A percentile compares a stretch with the other conserved stretches of the same genome.
Evolutionary conservation across 2,797 vertebrate species (phyloP).

Genomic region (Phalanger gymnotis): DNA sequence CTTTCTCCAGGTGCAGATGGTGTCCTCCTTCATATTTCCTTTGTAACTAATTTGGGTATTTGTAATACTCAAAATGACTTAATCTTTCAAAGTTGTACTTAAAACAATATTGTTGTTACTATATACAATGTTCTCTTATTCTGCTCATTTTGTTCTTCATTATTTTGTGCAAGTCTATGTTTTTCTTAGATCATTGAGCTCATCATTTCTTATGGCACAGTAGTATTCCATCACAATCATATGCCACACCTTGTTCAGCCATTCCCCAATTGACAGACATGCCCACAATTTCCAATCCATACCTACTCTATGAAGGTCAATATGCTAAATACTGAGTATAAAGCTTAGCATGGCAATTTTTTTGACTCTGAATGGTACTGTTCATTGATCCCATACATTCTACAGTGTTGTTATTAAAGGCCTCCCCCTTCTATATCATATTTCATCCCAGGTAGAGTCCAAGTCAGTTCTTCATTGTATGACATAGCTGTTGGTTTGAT

Average conservation of each 20-base stretch:
- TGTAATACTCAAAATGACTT: not conserved
- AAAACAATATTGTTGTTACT: not conserved
- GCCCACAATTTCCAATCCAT: not conserved
- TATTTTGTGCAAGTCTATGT: not conserved
- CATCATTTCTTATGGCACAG: not conserved
- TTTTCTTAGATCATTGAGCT: not conserved
- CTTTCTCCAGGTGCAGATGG: not conserved
- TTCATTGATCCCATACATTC: not conserved
- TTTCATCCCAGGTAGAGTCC: slow-evolving; percentile 64
- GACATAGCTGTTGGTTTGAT: slow-evolving; percentile 67
- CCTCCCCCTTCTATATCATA: slow-evolving; percentile 58
- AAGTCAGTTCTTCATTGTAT: slow-evolving; percentile 63
- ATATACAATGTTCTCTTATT: not conserved
- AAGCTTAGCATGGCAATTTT: not conserved
- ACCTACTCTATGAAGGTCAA: not conserved
- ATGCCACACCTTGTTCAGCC: not conserved
- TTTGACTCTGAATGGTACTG: not conserved
- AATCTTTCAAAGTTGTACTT: not conserved
- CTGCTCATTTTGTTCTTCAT: not conserved
- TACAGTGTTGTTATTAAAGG: slow-evolving; percentile 54
- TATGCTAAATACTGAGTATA: not conserved
- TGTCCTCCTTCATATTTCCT: not conserved
- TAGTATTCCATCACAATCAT: not conserved
- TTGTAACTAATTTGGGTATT: not conserved
- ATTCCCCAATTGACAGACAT: not conserved